These are phyloP conservation scores for Hyposmocoma kahamanoa DNA, from an alignment of 1,140 invertebrate genomes.

Conservation along the genomic window DNA sequence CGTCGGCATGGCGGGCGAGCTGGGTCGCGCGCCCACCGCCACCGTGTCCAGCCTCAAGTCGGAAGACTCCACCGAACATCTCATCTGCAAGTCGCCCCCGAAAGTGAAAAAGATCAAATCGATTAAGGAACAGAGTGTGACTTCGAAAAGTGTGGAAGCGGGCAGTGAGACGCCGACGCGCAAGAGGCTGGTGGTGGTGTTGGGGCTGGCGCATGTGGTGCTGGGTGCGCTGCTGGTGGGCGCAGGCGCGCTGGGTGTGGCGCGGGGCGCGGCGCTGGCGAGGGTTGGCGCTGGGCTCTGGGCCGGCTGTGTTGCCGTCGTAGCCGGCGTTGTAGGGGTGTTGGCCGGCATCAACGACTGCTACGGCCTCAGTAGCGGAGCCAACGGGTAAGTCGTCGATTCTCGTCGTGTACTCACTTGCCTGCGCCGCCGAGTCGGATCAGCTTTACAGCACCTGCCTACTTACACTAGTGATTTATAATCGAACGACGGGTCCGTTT, in stretches of 20 bases:
- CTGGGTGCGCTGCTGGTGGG: conserved; percentile 75
- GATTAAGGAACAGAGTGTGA: conserved; percentile 41
- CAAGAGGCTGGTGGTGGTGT: conserved; percentile 59
- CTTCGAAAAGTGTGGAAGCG: conserved; percentile 55
- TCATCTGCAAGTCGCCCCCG: conserved; percentile 74
- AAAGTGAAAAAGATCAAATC: conserved; percentile 42
- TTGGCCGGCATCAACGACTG: conserved; percentile 75
- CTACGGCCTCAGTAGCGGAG: conserved; percentile 64
- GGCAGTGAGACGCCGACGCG: conserved; percentile 39
- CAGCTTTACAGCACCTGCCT: no score
- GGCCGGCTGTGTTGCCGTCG: conserved; percentile 75
- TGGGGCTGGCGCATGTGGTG: conserved; percentile 73
- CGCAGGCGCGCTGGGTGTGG: conserved; percentile 74
- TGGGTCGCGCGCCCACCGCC: conserved; percentile 22
- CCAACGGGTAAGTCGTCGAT: conserved; percentile 60
- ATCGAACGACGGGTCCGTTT: no score
- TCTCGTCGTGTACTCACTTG: no score
- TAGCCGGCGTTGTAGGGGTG: conserved; percentile 73
- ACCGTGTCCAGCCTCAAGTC: conserved; percentile 66
- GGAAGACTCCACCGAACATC: conserved; percentile 72
- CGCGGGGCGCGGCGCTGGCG: conserved; percentile 74
- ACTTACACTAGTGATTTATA: no score
- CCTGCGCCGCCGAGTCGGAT: no score
- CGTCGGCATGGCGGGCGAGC: no score
- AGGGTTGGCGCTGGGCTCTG: conserved; percentile 76